Conservation (phyloP, 2,113 vertebrate genomes). For the Calidris pugnax region DNA sequence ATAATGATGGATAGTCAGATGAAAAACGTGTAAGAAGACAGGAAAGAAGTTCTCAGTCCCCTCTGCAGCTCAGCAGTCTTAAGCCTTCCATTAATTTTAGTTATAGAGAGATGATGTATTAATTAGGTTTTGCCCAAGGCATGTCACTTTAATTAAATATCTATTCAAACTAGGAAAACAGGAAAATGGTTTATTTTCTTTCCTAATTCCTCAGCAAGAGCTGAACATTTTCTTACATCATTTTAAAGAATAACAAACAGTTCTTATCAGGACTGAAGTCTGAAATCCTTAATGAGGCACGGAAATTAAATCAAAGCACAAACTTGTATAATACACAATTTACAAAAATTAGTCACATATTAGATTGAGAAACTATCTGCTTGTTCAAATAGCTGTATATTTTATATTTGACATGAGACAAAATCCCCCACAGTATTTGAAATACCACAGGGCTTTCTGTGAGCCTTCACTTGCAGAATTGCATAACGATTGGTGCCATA, state of each 20-base stretch:
- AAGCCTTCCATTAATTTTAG: conserved; percentile 8
- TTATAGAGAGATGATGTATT: conserved; percentile 12
- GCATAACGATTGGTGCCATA: background rate
- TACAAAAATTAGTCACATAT: background rate
- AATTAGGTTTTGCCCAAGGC: conserved; percentile 39
- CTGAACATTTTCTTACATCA: background rate
- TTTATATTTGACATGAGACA: background rate
- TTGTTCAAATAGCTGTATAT: background rate
- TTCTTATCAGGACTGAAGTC: background rate
- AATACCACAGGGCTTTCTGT: background rate
- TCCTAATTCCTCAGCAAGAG: conserved; percentile 23
- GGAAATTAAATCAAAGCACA: conserved; percentile 23
- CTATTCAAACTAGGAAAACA: conserved; percentile 37
- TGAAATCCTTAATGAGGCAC: background rate
- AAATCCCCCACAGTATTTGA: background rate
- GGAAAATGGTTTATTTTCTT: conserved; percentile 39
- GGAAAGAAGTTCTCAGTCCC: background rate
- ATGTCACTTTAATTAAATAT: conserved; percentile 39
- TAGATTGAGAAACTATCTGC: background rate
- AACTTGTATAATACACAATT: background rate
- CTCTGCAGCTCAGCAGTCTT: background rate
- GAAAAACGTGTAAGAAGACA: background rate
- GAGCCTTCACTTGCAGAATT: background rate
- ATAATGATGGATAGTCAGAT: background rate
- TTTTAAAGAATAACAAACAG: background rate